Base-by-base conservation (phyloP, 2,797 vertebrate genomes). In the Pyrocephalus nanus region DNA sequence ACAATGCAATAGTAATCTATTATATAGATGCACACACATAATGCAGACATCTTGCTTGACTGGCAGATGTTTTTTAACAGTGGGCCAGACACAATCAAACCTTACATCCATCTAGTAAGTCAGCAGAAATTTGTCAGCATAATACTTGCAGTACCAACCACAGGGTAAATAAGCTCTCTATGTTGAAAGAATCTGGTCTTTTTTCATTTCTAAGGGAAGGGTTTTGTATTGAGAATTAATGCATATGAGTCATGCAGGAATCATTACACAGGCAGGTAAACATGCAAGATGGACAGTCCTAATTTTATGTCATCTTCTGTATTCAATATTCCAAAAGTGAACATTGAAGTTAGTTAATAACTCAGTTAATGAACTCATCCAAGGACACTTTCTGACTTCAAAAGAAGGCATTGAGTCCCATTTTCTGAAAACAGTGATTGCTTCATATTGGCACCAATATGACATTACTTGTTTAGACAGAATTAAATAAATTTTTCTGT, bases 401-500 rank as follows among this genome's bases (percentile, higher is more conserved):
- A 72, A 48, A 86, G 83, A 73, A 79, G 60, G 12, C 70, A 86
- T 40, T 73, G 66, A 92, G 60, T 85, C 29, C 34, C 47, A 34
- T 93, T 90, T 95, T 93, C 42, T 85, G 82, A 91, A 91, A 91
- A 57, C 51, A 57, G 53, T 23, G 47, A 75, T 90, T 94, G 58
- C 74, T 92, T 97, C 86, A 74, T 85, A 43, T 50, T 95, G 93
- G 76, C 88, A 58, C 25, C 22, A 54, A 34, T 32, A 32, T 22
- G 14, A 36, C 8, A 60, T 67, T 47, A 71, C 79, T 90, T 81
- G 55, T 86, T 95, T 60, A 85, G 80, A 71, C 73, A 60, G 48
- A 38, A 53, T 92, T 78, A 79, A 87, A 88, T 74, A 29, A 90
- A 47, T 32, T 69, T 72, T 92, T 72, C 81, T 85, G 92, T 87